These are phyloP conservation scores for Dasypus novemcinctus DNA, from an alignment of 2,113 vertebrate genomes.

Conservation along the genomic window DNA sequence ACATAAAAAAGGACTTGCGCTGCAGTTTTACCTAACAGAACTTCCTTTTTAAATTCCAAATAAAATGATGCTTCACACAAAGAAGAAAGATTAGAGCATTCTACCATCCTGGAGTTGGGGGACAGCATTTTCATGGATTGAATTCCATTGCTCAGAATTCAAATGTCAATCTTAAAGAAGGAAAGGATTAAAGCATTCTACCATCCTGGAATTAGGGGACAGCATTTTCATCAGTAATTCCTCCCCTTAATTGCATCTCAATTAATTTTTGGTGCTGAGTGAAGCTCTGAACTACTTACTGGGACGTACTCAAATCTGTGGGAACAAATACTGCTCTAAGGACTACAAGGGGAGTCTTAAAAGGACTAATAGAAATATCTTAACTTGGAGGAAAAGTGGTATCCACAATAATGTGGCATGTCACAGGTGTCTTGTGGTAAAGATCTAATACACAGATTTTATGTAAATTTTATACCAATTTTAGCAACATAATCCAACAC, in stretches of 20 bases:
- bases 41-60: conserved; percentile 70
- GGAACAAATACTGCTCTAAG: conserved; percentile 13
- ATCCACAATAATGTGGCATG: not conserved
- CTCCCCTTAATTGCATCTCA: conserved; percentile 22
- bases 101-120: too few species aligned
- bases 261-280: conserved; percentile 55
- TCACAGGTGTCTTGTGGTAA: not conserved
- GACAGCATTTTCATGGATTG: not conserved
- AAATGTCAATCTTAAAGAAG: conserved; percentile 8
- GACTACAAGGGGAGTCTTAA: not conserved
- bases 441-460: not conserved
- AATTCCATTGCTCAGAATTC: conserved; percentile 54
- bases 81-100: conserved; percentile 25
- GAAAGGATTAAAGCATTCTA: not conserved
- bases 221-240: conserved; percentile 44
- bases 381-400: conserved; percentile 26
- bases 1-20: conserved; percentile 58
- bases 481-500: not conserved
- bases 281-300: conserved; percentile 50
- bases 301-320: not conserved
- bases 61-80: conserved; percentile 44
- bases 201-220: not conserved
- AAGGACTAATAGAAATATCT: conserved; percentile 23
- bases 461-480: not conserved
- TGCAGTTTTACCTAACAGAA: conserved; percentile 63